Conservation (phyloP, 2,888 invertebrate genomes). For the Priocnemis perturbator region DNA sequence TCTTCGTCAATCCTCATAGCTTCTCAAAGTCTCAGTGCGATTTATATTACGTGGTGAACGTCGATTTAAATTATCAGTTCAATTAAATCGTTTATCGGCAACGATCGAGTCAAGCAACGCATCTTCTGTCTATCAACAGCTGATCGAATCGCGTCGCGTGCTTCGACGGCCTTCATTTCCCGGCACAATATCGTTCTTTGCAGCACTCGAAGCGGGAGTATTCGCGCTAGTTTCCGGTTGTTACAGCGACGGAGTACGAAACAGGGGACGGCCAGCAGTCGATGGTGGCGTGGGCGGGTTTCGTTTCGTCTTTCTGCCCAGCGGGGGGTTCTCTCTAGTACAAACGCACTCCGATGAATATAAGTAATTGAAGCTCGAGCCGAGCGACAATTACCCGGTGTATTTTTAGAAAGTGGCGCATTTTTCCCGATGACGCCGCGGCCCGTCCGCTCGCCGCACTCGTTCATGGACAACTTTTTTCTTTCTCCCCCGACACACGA, state of each 20-base stretch:
- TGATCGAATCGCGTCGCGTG: not conserved
- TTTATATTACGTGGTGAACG: too few relatives aligned
- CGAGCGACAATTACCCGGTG: too few relatives aligned
- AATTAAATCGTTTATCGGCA: too few relatives aligned
- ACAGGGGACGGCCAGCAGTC: not conserved
- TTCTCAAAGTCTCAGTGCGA: too few relatives aligned
- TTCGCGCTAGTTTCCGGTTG: slow-evolving; percentile 17
- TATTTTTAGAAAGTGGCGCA: too few relatives aligned
- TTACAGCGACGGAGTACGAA: slow-evolving; percentile 14
- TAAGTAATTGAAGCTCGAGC: slow-evolving; percentile 5
- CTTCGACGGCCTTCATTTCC: slow-evolving; percentile 13
- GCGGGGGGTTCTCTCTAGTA: not conserved
- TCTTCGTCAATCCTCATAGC: too few relatives aligned
- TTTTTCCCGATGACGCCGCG: slow-evolving; percentile 11
- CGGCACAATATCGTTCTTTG: slow-evolving; percentile 11
- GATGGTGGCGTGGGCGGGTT: slow-evolving; percentile 2
- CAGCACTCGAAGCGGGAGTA: slow-evolving; percentile 5
- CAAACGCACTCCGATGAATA: slow-evolving; percentile 16
- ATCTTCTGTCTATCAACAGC: too few relatives aligned
- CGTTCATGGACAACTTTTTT: too few relatives aligned
- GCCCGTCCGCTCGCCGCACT: too few relatives aligned
- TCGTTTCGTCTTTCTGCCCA: slow-evolving; percentile 17
- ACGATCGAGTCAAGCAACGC: too few relatives aligned
- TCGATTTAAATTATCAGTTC: too few relatives aligned
- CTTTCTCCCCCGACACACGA: too few relatives aligned